Evolutionary conservation across 2,797 vertebrate genomes (phyloP), one percentile per base, ranked within the genome.

Genomic region (Sebastes steindachneri): DNA sequence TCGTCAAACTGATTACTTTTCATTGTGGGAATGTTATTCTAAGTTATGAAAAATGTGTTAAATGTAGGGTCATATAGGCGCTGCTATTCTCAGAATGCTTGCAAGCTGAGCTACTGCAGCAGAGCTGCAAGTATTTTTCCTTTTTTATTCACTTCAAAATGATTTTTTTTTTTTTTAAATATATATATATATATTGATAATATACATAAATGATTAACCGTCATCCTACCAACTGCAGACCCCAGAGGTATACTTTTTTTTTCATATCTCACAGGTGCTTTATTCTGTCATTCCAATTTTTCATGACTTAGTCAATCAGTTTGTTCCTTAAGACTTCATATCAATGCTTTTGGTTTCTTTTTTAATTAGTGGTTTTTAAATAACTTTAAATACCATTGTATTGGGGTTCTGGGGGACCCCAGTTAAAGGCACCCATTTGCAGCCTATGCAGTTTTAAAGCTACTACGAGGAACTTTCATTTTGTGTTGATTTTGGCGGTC

Each of bases 1-100:
- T 73, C 70, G 66, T 65, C 58, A 80, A 62, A 37, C 69, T 37
- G 11, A 74, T 60, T 29, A 19, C 54, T 59, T 82, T 80, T 79
- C 6, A 35, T 41, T 68, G n/a, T 60, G 35, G 29, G 23, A 54
- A 68, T 70, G 10, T 48, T 57, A 15, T 12, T 60, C n/a, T 15
- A 17, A 7, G 10, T 21, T 23, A 51, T 54, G n/a, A 21, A 9
- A 23, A 57, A 54, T 68, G 35, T 17, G 35, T 73, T 25, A 19
- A 67, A 12, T 51, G 7, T 19, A 15, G 23, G 28, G 7, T 76
- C 60, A 28, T 41, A 10, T 3, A 57, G 25, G 37, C 2, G 10
- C 5, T 59, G 25, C 41, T 48, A 14, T 70, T 73, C 58, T 23
- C 8, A 26, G 48, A 60, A 55, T 68, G 7, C 60, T 64, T 63